Evolutionary conservation across 2,797 vertebrate species (phyloP).

Genomic region (Rhodeus uyekii): DNA sequence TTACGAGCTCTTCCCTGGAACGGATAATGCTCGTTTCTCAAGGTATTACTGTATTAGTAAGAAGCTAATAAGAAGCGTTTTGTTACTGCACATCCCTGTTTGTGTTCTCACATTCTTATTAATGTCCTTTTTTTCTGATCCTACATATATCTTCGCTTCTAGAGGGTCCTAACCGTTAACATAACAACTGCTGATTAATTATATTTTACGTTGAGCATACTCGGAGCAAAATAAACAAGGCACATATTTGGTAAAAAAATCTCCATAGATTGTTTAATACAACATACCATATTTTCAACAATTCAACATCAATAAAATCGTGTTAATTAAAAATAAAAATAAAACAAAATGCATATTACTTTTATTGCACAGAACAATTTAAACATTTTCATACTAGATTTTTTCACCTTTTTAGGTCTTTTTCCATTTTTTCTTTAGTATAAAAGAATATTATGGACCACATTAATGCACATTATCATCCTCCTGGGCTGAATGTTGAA

Average conservation of each 20-base stretch:
- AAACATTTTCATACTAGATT: conserved; percentile 79
- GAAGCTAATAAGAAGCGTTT: too few species aligned
- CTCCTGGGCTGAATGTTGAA: conserved; percentile 73
- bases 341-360: conserved; percentile 84
- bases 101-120: background rate
- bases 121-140: background rate
- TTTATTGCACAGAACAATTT: conserved; percentile 88
- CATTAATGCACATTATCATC: conserved; percentile 72
- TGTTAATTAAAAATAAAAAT: conserved; percentile 77
- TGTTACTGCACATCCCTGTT: background rate
- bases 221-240: conserved; percentile 33
- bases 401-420: conserved; percentile 59
- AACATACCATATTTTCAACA: conserved; percentile 87
- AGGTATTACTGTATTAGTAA: too few species aligned
- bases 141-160: background rate
- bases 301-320: conserved; percentile 84
- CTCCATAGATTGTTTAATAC: conserved; percentile 86
- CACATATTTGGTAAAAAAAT: conserved; percentile 66
- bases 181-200: background rate
- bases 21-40: too few species aligned
- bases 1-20: too few species aligned
- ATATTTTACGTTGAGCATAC: background rate
- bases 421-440: conserved; percentile 66
- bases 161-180: background rate
- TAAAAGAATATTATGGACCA: conserved; percentile 80